phyloP scores from a whole-genome alignment of 2,797 vertebrate species.

The Myotis planiceps region DNA sequence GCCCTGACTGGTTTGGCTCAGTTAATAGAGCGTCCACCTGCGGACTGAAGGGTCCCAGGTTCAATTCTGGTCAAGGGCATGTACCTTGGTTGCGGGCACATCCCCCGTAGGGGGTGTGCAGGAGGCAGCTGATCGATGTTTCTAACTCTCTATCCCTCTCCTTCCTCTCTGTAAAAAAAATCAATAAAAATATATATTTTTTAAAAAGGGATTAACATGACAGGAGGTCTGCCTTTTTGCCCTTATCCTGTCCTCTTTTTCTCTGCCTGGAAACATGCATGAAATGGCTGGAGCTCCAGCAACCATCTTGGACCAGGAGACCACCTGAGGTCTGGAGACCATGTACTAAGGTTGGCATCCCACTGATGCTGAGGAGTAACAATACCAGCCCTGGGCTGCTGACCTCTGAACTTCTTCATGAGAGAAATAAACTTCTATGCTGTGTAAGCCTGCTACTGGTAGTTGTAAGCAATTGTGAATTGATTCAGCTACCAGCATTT shows the following conservation, averaged over 20 bases:
- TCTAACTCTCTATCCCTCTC: no score
- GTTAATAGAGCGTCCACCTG: no score
- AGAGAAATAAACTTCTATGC: neutral
- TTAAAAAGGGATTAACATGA: neutral
- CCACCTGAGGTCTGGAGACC: neutral
- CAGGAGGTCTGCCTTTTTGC: neutral
- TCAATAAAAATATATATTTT: no score
- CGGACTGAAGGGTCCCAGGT: no score
- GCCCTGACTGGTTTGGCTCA: no score
- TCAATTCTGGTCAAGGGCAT: no score
- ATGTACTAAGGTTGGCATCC: neutral
- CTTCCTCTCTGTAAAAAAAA: no score
- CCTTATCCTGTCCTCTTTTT: neutral
- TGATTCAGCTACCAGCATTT: neutral
- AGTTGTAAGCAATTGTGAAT: neutral
- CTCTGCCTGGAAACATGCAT: neutral
- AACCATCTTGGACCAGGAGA: neutral
- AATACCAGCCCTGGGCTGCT: neutral
- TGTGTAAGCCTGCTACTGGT: neutral
- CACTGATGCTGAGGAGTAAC: neutral
- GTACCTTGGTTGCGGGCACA: no score
- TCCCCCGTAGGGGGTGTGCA: no score
- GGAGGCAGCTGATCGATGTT: no score
- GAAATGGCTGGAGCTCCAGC: neutral
- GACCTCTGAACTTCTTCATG: neutral